Percentiles rank a stretch among this genome's conserved stretches.
Conservation (phyloP, 2,113 vertebrate genomes). For the Phrynosoma platyrhinos region DNA sequence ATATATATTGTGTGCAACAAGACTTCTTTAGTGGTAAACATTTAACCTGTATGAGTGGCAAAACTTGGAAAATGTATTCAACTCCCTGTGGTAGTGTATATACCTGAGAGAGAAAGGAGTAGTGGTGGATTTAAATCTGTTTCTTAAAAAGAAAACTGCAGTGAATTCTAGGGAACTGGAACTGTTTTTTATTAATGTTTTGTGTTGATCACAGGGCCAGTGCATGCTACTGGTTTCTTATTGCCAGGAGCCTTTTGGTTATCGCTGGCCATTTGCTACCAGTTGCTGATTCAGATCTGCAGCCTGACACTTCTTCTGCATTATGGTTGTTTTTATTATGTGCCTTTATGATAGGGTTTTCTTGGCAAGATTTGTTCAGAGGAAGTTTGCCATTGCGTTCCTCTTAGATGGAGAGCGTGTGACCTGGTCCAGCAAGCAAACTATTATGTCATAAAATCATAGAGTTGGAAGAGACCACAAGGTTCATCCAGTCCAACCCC, state of each 20-base stretch:
- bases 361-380: too few relatives aligned
- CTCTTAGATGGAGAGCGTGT: too few relatives aligned
- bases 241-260: background rate
- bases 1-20: background rate
- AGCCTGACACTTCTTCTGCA: background rate
- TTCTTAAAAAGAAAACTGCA: background rate
- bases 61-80: background rate
- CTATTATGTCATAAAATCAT: too few relatives aligned
- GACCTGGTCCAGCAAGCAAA: too few relatives aligned
- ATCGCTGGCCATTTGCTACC: background rate
- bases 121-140: too few relatives aligned
- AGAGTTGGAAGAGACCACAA: too few relatives aligned
- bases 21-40: background rate
- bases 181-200: background rate
- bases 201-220: background rate
- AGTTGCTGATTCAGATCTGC: background rate
- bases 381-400: too few relatives aligned
- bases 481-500: too few relatives aligned
- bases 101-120: background rate
- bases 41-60: background rate
- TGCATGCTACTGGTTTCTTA: background rate
- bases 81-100: background rate
- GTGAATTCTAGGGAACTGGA: slow-evolving; percentile 11
- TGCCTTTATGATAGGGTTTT: too few relatives aligned
- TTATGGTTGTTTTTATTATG: background rate